phyloP scores from a whole-genome alignment of 2,113 vertebrate genomes.

The Rhipidura dahli region DNA sequence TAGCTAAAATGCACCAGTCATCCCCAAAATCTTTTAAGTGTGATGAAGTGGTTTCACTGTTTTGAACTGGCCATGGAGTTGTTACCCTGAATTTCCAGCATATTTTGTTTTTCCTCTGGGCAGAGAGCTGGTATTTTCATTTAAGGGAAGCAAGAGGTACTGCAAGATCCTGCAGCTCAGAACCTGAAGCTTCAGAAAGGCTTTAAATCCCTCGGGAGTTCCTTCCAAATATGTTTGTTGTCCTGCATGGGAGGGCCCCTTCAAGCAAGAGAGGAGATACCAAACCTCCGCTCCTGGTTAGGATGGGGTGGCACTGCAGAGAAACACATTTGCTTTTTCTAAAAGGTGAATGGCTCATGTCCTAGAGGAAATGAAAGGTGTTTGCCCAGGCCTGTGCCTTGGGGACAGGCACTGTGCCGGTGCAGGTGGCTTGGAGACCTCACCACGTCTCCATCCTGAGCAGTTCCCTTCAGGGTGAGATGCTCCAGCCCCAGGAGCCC shows the following conservation, averaged over 20 bases:
- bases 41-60: accelerated
- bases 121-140: not conserved
- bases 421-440: not conserved
- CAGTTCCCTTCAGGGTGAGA: not conserved
- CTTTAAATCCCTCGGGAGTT: not conserved
- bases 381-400: not conserved
- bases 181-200: not conserved
- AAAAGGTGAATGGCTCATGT: not conserved
- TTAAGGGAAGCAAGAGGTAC: not conserved
- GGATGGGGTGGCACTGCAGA: not conserved
- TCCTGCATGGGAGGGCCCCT: accelerated
- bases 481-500: not conserved
- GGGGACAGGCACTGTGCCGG: accelerated
- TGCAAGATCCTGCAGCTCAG: not conserved
- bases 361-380: not conserved
- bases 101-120: not conserved
- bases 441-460: accelerated
- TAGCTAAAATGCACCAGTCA: not conserved
- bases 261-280: not conserved
- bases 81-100: not conserved
- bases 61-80: not conserved
- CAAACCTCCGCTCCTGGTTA: not conserved
- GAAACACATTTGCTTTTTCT: not conserved
- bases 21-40: not conserved
- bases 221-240: not conserved